Percentiles rank a stretch among this genome's conserved stretches.
These are phyloP conservation scores for Tinea pellionella DNA, from an alignment of 2,888 invertebrate genomes.

Conservation along the genomic window DNA sequence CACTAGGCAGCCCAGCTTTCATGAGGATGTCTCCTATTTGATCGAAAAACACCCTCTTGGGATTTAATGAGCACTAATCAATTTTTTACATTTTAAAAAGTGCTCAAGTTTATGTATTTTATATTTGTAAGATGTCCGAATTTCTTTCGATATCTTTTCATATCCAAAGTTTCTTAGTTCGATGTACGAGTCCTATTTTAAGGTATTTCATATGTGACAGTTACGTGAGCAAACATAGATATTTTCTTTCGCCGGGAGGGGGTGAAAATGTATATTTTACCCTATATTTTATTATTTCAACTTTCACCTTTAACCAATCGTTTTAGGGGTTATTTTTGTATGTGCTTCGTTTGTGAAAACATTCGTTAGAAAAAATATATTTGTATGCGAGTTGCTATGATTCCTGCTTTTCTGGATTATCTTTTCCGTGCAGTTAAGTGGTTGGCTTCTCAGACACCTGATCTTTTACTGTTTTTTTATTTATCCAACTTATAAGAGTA, in stretches of 20 bases:
- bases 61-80: no score
- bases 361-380: not conserved
- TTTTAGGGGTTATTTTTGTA: not conserved
- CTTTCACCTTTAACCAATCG: not conserved
- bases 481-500: no score
- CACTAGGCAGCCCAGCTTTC: no score
- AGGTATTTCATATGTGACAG: constrained; percentile 2
- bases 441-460: not conserved
- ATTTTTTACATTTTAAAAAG: no score
- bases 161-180: not conserved
- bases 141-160: no score
- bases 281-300: not conserved
- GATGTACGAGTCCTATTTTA: not conserved
- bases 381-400: not conserved
- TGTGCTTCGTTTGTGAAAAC: not conserved
- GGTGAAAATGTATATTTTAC: not conserved
- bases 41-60: no score
- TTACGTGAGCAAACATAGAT: not conserved
- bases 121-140: no score
- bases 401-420: not conserved
- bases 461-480: not conserved
- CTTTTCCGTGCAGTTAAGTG: not conserved
- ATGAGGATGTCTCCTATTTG: no score
- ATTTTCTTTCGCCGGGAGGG: not conserved
- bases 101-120: no score